Evolutionary conservation across 2,113 vertebrate genomes (phyloP).

Genomic region (Eulemur rufifrons): DNA sequence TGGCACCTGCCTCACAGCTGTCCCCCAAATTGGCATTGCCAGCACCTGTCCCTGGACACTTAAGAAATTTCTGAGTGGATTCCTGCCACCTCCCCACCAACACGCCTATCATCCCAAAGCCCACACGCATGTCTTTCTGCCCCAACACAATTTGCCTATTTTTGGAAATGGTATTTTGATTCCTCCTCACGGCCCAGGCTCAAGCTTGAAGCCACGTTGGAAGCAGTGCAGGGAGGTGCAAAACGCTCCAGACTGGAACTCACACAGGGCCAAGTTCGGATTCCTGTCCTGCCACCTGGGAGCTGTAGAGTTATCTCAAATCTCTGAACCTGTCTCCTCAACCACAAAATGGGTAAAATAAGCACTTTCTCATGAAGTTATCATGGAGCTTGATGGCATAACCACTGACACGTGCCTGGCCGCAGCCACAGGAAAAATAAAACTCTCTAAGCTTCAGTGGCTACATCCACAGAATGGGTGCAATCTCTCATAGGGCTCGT

Average conservation of each 20-base stretch:
- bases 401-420: background rate
- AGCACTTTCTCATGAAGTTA: background rate
- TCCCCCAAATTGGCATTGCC: background rate
- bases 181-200: background rate
- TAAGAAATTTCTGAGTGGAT: background rate
- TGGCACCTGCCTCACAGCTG: background rate
- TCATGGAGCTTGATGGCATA: background rate
- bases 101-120: background rate
- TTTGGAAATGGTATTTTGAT: background rate
- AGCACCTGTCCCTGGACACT: background rate
- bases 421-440: background rate
- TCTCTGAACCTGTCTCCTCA: background rate
- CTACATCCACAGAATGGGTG: background rate
- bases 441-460: background rate
- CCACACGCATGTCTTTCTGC: accelerated
- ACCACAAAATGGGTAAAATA: background rate
- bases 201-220: background rate
- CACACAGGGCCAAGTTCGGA: accelerated
- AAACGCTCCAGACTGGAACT: too few species aligned
- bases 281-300: background rate
- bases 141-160: background rate
- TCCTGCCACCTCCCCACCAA: background rate
- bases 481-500: background rate
- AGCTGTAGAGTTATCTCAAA: background rate
- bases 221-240: background rate